Evolutionary conservation across 2,888 invertebrate species (phyloP).

Genomic region (Priocnemis perturbator): DNA sequence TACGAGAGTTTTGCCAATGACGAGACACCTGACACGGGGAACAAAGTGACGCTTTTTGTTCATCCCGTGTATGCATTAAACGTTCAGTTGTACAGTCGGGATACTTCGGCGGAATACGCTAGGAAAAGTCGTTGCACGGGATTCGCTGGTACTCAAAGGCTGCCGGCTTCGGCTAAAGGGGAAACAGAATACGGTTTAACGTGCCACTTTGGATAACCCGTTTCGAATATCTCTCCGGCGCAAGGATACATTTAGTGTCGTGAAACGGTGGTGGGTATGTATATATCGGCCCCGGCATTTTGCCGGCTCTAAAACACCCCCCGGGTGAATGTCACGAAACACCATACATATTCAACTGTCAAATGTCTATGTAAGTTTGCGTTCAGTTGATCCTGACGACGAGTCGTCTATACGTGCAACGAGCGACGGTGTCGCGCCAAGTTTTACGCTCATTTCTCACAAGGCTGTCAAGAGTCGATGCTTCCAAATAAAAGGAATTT

Average conservation of each 20-base stretch:
- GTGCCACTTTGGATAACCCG: slow-evolving; percentile 37
- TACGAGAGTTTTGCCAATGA: background rate
- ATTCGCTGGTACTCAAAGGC: slow-evolving; percentile 35
- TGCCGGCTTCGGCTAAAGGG: slow-evolving; percentile 22
- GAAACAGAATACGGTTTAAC: slow-evolving; percentile 35
- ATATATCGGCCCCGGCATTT: slow-evolving; percentile 13
- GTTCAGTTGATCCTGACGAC: too few relatives aligned
- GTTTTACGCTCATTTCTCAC: too few relatives aligned
- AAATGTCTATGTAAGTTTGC: too few relatives aligned
- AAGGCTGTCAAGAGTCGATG: too few relatives aligned
- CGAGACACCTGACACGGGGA: background rate
- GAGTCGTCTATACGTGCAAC: too few relatives aligned
- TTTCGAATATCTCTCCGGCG: slow-evolving; percentile 18
- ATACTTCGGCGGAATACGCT: too few relatives aligned
- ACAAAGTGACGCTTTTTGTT: too few relatives aligned
- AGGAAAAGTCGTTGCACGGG: slow-evolving; percentile 23
- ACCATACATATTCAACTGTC: slow-evolving; percentile 6
- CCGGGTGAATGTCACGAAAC: slow-evolving; percentile 22
- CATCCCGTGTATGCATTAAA: too few relatives aligned
- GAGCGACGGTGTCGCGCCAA: too few relatives aligned
- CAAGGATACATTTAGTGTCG: slow-evolving; percentile 29
- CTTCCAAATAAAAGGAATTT: too few relatives aligned
- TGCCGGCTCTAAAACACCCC: slow-evolving; percentile 23
- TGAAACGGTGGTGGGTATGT: slow-evolving; percentile 20
- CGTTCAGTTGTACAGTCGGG: too few relatives aligned